Evolutionary conservation across 2,797 vertebrate genomes (phyloP), one percentile per base, ranked within the genome.

Genomic region (Darevskia nairensis): DNA sequence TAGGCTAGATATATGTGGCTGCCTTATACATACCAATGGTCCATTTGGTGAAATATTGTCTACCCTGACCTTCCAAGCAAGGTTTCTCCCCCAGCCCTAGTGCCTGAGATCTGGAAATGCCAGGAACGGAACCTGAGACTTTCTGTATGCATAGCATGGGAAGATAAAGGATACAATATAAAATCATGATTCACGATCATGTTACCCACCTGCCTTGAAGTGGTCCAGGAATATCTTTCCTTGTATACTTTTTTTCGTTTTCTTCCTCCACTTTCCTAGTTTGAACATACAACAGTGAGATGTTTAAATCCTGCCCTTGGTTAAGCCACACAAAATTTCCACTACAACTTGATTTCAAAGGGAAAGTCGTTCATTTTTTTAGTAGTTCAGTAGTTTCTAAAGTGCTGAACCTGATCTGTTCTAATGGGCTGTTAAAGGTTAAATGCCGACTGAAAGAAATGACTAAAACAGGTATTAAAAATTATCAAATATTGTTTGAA

Each of bases 191-290:
- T 32, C 80, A 88, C 55, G 2, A 11, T 46, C 39, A 39, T 32
- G 77, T 71, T 71, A 90, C 98, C 94, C 97, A 99, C 99, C 98
- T 98, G 97, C 98, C 98, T 95, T 98, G 98, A 87, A 99, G 97
- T 1, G 99, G 98, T 86, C 98, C 98, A 41, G 98, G 98, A 94
- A 99, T 98, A 94, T 98, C 98, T 89, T 96, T 98, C 90, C 98
- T 97, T 76, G 93, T 88, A 72, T 97, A 95, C 80, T 93, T 96
- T 75, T 94, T 97, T 86, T 97, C 98, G 88, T 95, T 93, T 89
- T 97, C 97, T 29, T 97, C 97, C 44, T 97, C 97, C 29, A 44
- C 78, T 96, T 95, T 96, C 94, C 96, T 97, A 93, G 78, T 83
- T 92, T 86, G 91, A 94, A 93, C 44, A 84, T 11, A 89, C 82